Percentiles rank a stretch among this genome's conserved stretches.
These are phyloP conservation scores for Sternarchorhynchus goeldii DNA, from an alignment of 2,797 vertebrate species.

Conservation along the genomic window DNA sequence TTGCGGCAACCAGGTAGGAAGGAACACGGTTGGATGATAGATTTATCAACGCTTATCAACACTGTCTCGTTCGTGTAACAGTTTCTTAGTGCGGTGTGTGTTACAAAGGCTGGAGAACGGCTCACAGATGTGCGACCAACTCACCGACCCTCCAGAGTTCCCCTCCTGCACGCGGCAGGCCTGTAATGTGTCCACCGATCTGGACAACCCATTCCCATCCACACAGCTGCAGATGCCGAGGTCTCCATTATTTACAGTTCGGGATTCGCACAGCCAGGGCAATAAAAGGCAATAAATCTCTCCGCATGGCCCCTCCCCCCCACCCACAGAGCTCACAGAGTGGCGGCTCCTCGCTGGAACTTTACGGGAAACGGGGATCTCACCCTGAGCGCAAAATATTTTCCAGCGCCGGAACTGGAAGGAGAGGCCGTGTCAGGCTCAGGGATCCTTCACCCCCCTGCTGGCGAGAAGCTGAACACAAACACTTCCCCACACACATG, in stretches of 20 bases:
- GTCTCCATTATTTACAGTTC: slow-evolving; percentile 56
- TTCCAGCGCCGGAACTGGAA: slow-evolving; percentile 41
- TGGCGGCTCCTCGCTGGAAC: slow-evolving; percentile 30
- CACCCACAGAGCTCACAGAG: slow-evolving; percentile 23
- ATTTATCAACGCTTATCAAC: too few relatives aligned
- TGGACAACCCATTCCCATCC: slow-evolving; percentile 17
- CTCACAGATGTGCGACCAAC: neutral
- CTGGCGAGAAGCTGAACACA: slow-evolving; percentile 18
- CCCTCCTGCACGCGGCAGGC: slow-evolving; percentile 20
- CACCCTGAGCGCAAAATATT: slow-evolving; percentile 53
- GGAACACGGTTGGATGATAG: neutral
- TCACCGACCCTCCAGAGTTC: neutral
- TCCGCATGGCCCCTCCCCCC: slow-evolving; percentile 44
- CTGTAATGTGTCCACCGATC: slow-evolving; percentile 22
- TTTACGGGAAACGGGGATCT: slow-evolving; percentile 47
- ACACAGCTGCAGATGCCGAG: slow-evolving; percentile 48
- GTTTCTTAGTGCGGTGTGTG: neutral
- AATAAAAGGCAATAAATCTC: slow-evolving; percentile 58
- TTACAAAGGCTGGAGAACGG: neutral
- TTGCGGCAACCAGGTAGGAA: neutral
- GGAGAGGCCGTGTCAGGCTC: slow-evolving; percentile 14
- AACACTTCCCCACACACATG: slow-evolving; percentile 25
- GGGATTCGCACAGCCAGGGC: slow-evolving; percentile 47
- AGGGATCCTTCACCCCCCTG: slow-evolving; percentile 41
- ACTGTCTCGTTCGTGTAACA: too few relatives aligned